Percentiles rank a stretch among this genome's conserved stretches.
phyloP scores from a whole-genome alignment of 2,797 vertebrate genomes.

The Coilia nasus region DNA sequence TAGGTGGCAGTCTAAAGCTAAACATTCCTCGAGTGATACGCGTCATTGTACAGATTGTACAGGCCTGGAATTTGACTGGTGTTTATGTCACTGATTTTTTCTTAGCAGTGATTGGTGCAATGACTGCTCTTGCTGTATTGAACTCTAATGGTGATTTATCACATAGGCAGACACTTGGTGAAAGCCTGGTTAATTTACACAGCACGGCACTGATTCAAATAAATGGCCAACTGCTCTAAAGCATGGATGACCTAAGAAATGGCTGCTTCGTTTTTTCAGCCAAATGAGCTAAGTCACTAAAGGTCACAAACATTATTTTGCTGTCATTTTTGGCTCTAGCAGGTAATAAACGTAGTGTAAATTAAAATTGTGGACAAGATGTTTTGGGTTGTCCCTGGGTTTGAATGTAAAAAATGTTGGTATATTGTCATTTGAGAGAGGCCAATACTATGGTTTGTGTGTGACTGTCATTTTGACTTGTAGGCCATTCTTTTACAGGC shows the following conservation, averaged over 20 bases:
- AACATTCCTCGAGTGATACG: constrained; percentile 6
- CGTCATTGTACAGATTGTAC: neutral
- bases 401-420: neutral
- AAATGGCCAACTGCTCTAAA: constrained; percentile 34
- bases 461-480: neutral
- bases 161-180: constrained; percentile 10
- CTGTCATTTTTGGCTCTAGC: neutral
- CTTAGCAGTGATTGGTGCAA: constrained; percentile 16
- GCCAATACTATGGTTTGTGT: neutral
- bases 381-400: too few species aligned
- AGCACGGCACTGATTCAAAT: constrained; percentile 32
- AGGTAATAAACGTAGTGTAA: neutral
- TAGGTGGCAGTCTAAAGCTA: constrained; percentile 1
- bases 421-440: neutral
- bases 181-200: constrained; percentile 32
- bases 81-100: constrained; percentile 9
- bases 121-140: constrained; percentile 3
- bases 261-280: constrained; percentile 27
- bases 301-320: constrained; percentile 28
- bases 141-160: constrained; percentile 24
- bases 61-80: constrained; percentile 8
- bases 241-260: constrained; percentile 35
- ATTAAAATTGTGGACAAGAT: neutral
- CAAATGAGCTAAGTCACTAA: constrained; percentile 25
- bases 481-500: neutral